phyloP scores from a whole-genome alignment of 2,113 vertebrate genomes.

The Arvicanthis niloticus region DNA sequence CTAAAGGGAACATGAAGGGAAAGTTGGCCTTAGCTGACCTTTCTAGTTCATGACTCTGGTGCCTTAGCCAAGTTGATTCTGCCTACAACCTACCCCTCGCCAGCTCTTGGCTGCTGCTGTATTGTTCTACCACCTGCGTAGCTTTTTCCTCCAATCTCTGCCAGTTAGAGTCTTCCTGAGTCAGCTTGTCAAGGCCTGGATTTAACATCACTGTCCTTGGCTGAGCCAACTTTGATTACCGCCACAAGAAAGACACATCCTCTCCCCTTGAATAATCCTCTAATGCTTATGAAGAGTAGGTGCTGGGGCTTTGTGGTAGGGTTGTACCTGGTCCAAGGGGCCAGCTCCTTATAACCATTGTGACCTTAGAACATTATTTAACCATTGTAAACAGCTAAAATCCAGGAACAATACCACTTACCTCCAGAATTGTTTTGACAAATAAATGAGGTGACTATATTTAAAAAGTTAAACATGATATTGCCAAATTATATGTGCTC shows the following conservation, averaged over 20 bases:
- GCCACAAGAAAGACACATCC: background rate
- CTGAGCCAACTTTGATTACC: background rate
- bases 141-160: background rate
- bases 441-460: background rate
- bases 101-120: background rate
- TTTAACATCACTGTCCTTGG: background rate
- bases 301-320: background rate
- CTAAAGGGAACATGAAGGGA: constrained; percentile 51
- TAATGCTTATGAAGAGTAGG: background rate
- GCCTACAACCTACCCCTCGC: background rate
- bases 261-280: background rate
- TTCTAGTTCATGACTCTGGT: background rate
- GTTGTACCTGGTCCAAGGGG: background rate
- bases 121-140: background rate
- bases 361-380: background rate
- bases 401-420: background rate
- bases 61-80: background rate
- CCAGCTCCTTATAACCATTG: background rate
- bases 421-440: background rate
- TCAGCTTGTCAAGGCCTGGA: background rate
- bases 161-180: constrained; percentile 5
- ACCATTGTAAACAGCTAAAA: background rate
- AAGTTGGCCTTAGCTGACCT: constrained; percentile 27
- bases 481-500: background rate
- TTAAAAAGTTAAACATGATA: background rate